Base-by-base conservation (phyloP, 37 sponge, comb jelly and placozoan genomes). In the Geodia barretti region DNA sequence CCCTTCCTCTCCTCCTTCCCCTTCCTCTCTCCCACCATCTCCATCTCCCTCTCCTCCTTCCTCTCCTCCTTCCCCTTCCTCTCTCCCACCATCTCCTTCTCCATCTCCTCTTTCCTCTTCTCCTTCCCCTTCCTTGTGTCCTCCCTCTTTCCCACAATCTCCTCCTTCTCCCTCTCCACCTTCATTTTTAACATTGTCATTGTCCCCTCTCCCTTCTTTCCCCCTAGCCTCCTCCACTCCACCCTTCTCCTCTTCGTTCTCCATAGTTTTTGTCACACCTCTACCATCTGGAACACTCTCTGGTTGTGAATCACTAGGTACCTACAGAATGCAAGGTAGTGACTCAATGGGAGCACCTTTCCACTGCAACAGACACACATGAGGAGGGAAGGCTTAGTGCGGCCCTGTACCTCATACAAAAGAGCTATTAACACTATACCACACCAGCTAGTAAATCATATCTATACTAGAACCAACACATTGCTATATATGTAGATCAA, bases 101-200 rank as follows among this genome's bases (percentile, higher is more conserved):
- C 4, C 39, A 9, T 59, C 24, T 74, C 31, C 75, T 74, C 31
- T 19, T 7, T 29, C 58, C 43, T 37, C 39, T 20, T 14, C 38
- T 47, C 68, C 68, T 66, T 26, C 68, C 68, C 33, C 9, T 66
- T 17, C 33, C 20, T 20, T 20, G 19, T 32, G 19, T 8, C 8
- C 68, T 17, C 68, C 32, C 17, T 17, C 68, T 17, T 17, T 31
- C 68, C 68, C 32, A 7, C 33, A 66, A 5, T 20, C 33, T 17
- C 68, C 68, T 66, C 17, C 68, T 66, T 17, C 68, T 66, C 68
- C 33, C 30, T 8, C 33, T 66, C 33, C 68, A 66, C 30, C 21
- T 19, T 23, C 61, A 19, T 60, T 21, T 60, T 60, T 21, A 23
- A 23, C 61, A 60, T 60, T 60, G 19, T 19, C 21, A 66, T 31